Evolutionary conservation across 2,113 vertebrate species (phyloP).

Genomic region (Psilopsiagon aymara): DNA sequence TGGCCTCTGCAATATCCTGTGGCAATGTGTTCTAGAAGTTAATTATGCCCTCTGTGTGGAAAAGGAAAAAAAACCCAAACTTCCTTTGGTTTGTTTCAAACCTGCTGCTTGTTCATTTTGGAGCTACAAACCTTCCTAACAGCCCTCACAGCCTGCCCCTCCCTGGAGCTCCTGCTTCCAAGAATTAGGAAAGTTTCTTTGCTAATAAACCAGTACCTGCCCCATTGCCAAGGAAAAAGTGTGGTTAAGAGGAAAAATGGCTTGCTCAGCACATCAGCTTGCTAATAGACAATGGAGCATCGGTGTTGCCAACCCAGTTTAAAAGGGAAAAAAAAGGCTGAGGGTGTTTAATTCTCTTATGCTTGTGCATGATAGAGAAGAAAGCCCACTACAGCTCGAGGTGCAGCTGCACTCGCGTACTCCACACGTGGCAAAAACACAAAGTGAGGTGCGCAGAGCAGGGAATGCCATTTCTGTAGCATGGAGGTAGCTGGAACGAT

Average conservation of each 20-base stretch:
- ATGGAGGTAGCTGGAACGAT: not conserved
- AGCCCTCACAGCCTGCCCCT: not conserved
- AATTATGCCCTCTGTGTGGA: not conserved
- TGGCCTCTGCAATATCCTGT: not conserved
- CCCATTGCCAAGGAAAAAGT: conserved; percentile 18
- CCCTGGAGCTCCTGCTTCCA: conserved; percentile 32
- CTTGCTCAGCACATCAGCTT: conserved; percentile 45
- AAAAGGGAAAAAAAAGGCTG: not conserved
- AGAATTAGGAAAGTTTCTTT: conserved; percentile 53
- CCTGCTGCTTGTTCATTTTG: not conserved
- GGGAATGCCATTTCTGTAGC: conserved; percentile 21
- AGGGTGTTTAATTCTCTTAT: not conserved
- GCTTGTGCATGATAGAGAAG: not conserved
- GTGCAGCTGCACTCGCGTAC: not conserved
- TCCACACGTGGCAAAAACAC: not conserved
- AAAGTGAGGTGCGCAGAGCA: not conserved
- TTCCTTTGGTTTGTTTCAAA: conserved; percentile 33
- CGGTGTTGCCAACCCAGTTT: not conserved
- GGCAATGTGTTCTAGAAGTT: not conserved
- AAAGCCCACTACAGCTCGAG: not conserved
- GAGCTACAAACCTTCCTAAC: not conserved
- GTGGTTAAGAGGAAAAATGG: not conserved
- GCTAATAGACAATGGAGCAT: conserved; percentile 13
- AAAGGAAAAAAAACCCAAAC: not conserved
- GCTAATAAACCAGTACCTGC: conserved; percentile 8